Conservation (phyloP, 2,113 vertebrate species). For the Tachysurus vachellii region DNA sequence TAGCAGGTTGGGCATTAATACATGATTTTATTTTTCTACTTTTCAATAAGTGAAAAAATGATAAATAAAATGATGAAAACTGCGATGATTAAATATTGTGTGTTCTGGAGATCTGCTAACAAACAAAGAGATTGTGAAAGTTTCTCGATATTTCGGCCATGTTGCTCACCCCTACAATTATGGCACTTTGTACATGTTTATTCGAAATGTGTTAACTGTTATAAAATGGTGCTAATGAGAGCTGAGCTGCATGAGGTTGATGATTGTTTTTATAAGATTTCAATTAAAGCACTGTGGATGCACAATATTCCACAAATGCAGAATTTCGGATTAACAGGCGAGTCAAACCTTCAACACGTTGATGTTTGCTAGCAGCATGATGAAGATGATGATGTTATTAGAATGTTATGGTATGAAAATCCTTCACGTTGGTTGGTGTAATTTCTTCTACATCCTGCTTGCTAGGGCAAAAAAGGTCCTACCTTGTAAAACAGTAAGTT, state of each 20-base stretch:
- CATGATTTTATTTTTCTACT: not conserved
- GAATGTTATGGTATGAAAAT: not conserved
- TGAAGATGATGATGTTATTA: not conserved
- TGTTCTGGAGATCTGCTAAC: not conserved
- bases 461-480: not conserved
- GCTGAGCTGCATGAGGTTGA: not conserved
- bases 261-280: not conserved
- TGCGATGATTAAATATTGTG: not conserved
- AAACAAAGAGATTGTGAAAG: not conserved
- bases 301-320: not conserved
- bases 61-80: not conserved
- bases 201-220: not conserved
- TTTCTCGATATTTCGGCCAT: not conserved
- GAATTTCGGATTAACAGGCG: not conserved
- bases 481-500: conserved; percentile 31
- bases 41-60: too few species aligned
- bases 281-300: not conserved
- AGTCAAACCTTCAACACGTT: not conserved
- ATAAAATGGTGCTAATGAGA: not conserved
- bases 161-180: not conserved
- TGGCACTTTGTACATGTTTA: not conserved
- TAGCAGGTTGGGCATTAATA: too few species aligned
- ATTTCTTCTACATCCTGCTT: not conserved
- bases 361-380: too few species aligned
- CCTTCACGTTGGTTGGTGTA: not conserved